Evolutionary conservation across 1,140 invertebrate species (phyloP).

Genomic region (Saccostrea cuccullata): DNA sequence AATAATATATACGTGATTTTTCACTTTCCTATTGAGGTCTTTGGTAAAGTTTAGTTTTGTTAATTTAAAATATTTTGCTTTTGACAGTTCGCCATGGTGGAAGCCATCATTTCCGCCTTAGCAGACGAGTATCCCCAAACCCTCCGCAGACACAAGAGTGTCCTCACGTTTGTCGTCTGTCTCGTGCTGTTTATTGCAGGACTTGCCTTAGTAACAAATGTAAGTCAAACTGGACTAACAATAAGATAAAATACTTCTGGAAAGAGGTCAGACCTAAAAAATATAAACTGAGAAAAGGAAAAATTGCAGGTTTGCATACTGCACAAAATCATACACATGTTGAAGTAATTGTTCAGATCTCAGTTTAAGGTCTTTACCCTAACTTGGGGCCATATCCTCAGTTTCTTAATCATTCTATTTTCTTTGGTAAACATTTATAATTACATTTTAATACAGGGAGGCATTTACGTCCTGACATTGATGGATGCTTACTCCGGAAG

Average conservation of each 20-base stretch:
- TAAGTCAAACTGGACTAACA: slow-evolving; percentile 71
- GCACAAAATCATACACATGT: no score
- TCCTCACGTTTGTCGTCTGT: slow-evolving; percentile 78
- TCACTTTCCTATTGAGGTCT: not conserved
- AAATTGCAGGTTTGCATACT: no score
- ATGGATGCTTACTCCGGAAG: slow-evolving; percentile 92
- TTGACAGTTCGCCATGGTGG: slow-evolving; percentile 88
- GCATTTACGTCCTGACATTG: slow-evolving; percentile 57
- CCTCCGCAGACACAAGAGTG: slow-evolving; percentile 60
- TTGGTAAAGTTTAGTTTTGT: not conserved
- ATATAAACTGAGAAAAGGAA: no score
- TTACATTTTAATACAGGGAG: slow-evolving; percentile 48
- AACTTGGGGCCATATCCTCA: no score
- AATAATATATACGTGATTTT: not conserved
- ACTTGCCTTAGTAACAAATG: slow-evolving; percentile 84
- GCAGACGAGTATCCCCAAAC: slow-evolving; percentile 79
- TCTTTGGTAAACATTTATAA: not conserved
- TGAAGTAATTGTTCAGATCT: no score
- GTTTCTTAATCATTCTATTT: not conserved
- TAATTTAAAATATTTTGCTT: not conserved
- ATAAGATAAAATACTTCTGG: not conserved
- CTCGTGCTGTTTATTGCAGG: slow-evolving; percentile 83
- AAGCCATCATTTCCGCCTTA: slow-evolving; percentile 86
- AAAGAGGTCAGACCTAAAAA: not conserved
- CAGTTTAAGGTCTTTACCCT: no score